A percentile compares a stretch with the other conserved stretches of the same genome.
These are phyloP conservation scores for Graptemys geographica DNA, from an alignment of 2,797 vertebrate species.

Conservation along the genomic window DNA sequence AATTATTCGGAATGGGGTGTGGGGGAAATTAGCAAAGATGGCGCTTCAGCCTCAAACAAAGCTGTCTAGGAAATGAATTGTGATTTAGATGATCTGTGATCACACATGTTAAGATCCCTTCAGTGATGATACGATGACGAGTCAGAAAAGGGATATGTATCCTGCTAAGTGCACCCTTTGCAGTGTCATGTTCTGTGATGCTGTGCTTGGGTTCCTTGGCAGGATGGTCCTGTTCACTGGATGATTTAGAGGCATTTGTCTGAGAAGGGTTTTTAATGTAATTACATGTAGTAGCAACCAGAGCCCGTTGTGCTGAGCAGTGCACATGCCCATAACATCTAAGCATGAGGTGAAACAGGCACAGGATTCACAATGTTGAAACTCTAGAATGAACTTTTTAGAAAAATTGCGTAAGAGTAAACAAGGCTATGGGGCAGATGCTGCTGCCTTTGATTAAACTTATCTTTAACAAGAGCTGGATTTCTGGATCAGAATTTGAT, in stretches of 20 bases:
- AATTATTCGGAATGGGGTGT: not conserved
- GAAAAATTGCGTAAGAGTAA: not conserved
- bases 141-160: conserved; percentile 78
- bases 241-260: conserved; percentile 97
- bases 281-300: no score
- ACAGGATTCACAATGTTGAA: not conserved
- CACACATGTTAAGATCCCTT: conserved; percentile 69
- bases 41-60: fast-evolving
- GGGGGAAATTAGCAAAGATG: not conserved
- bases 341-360: not conserved
- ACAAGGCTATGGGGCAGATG: not conserved
- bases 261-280: conserved; percentile 86
- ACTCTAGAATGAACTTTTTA: no score
- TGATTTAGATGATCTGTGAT: not conserved
- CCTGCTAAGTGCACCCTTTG: conserved; percentile 1
- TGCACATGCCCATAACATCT: not conserved
- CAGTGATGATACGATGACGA: conserved; percentile 88
- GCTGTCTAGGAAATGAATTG: not conserved
- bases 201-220: conserved; percentile 47
- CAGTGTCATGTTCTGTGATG: conserved; percentile 73
- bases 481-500: fast-evolving
- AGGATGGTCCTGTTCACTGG: conserved; percentile 74
- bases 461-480: not conserved
- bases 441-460: not conserved
- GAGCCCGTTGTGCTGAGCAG: not conserved